phyloP scores from a whole-genome alignment of 2,113 vertebrate species.

The Asarcornis scutulata region DNA sequence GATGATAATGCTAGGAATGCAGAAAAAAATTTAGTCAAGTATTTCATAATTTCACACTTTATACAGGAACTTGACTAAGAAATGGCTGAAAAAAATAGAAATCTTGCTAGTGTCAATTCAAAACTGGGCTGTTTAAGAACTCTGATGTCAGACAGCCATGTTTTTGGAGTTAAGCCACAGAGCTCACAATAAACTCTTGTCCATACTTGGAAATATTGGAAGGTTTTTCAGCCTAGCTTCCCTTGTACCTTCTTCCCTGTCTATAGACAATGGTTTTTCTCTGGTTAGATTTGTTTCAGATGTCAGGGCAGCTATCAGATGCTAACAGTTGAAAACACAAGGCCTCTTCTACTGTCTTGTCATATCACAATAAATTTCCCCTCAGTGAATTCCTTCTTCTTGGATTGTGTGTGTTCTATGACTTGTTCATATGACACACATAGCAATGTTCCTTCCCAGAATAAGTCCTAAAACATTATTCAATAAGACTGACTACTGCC shows the following conservation, averaged over 20 bases:
- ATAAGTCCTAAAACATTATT: not conserved
- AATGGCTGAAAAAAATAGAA: not conserved
- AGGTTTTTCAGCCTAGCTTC: not conserved
- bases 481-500: not conserved
- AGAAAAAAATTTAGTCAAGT: not conserved
- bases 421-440: not conserved
- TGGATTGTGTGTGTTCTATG: not conserved
- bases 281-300: not conserved
- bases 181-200: not conserved
- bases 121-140: not conserved
- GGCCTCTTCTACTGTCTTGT: not conserved
- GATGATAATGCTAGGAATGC: not conserved
- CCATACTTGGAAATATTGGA: not conserved
- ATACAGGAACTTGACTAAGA: not conserved
- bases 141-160: not conserved
- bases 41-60: not conserved
- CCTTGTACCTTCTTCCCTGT: not conserved
- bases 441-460: not conserved
- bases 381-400: not conserved
- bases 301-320: not conserved
- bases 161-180: not conserved
- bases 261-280: not conserved
- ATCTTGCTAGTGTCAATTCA: not conserved
- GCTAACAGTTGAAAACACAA: not conserved
- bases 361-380: not conserved